These are phyloP conservation scores for Carcinoscorpius rotundicauda DNA, from an alignment of 1,140 invertebrate genomes.

Conservation along the genomic window DNA sequence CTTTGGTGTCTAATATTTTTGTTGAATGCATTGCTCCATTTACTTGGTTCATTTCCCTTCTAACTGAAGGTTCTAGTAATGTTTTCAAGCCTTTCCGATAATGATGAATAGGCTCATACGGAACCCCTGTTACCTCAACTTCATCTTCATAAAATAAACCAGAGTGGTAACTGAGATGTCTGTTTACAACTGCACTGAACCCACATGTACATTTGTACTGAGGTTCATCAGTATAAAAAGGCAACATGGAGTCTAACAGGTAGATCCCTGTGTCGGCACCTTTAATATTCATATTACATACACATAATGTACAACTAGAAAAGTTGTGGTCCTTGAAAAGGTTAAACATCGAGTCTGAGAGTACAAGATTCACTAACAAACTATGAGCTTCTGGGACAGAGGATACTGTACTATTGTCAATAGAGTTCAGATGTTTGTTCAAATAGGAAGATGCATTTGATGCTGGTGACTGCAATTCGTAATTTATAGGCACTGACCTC, in stretches of 20 bases:
- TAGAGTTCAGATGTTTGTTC: no score
- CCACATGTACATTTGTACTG: slow-evolving; percentile 77
- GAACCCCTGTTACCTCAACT: slow-evolving; percentile 78
- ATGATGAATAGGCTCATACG: slow-evolving; percentile 43
- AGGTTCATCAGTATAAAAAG: slow-evolving; percentile 50
- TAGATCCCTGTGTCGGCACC: slow-evolving; percentile 83
- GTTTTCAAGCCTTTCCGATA: background rate
- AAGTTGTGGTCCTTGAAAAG: slow-evolving; percentile 96
- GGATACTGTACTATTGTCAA: no score
- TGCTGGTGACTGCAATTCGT: no score
- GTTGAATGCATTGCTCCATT: no score
- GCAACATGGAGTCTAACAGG: slow-evolving; percentile 40
- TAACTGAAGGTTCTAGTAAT: background rate
- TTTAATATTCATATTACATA: slow-evolving; percentile 82
- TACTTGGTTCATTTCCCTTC: no score
- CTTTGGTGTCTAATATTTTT: no score
- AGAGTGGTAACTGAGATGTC: slow-evolving; percentile 67
- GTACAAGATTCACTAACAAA: slow-evolving; percentile 75
- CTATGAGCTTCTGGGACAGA: slow-evolving; percentile 27
- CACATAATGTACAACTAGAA: slow-evolving; percentile 93
- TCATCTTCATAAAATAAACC: slow-evolving; percentile 97
- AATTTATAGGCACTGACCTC: no score
- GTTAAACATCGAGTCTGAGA: slow-evolving; percentile 80
- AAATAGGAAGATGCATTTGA: no score
- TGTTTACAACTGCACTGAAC: slow-evolving; percentile 89